Evolutionary conservation across 2,113 vertebrate species (phyloP).

Genomic region (Mormyrus lacerda): DNA sequence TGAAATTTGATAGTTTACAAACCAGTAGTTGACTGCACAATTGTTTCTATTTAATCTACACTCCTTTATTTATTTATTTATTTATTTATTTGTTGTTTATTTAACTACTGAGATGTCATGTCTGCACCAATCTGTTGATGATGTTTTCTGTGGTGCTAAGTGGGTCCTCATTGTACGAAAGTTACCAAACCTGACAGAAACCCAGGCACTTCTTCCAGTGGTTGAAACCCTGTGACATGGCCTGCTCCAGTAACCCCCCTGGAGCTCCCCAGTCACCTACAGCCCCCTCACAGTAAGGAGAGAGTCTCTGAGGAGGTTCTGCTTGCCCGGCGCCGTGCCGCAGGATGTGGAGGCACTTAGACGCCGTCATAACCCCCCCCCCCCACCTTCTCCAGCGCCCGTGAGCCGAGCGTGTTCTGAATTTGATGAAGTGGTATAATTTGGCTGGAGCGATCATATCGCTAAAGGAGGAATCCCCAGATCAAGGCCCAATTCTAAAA

Average conservation of each 20-base stretch:
- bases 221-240: neutral
- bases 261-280: neutral
- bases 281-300: neutral
- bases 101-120: neutral
- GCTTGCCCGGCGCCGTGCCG: neutral
- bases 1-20: constrained; percentile 29
- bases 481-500: constrained; percentile 57
- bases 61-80: neutral
- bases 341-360: neutral
- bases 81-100: constrained; percentile 1
- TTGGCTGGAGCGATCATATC: constrained; percentile 57
- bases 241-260: neutral
- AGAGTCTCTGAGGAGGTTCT: neutral
- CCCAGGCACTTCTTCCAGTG: neutral
- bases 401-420: constrained; percentile 52
- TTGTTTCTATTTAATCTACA: neutral
- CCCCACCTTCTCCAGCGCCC: constrained; percentile 23
- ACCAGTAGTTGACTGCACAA: constrained; percentile 32
- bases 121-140: neutral
- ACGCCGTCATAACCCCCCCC: neutral
- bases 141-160: neutral
- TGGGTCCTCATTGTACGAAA: neutral
- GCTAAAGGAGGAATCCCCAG: constrained; percentile 52
- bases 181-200: neutral
- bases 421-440: constrained; percentile 62